Percentiles rank a stretch among this genome's conserved stretches.
Evolutionary conservation across 53 echinoderm and acorn worm species (phyloP).

Genomic region (Crossaster papposus): DNA sequence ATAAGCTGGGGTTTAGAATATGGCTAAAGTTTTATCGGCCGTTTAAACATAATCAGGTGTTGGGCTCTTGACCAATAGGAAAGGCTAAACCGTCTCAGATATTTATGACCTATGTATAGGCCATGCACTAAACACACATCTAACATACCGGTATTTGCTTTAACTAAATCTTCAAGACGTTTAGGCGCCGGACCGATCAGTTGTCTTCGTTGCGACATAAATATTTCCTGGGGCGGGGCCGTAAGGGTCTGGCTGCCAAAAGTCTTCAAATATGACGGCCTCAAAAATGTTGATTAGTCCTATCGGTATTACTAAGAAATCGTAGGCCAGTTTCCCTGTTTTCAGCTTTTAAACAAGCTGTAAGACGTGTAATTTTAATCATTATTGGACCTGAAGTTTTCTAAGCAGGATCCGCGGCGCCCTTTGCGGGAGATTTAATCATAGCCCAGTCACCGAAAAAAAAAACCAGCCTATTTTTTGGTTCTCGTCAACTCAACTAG

Average conservation of each 20-base stretch:
- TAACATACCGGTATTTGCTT: neutral
- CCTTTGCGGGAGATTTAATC: neutral
- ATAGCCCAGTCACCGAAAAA: neutral
- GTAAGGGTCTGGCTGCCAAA: constrained; percentile 1
- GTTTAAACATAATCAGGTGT: no score
- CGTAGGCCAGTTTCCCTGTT: neutral
- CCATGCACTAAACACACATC: no score
- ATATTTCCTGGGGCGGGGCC: constrained; percentile 18
- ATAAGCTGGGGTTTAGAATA: no score
- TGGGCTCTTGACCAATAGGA: no score
- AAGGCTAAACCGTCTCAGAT: no score
- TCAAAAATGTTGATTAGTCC: neutral
- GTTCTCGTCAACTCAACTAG: constrained; percentile 16
- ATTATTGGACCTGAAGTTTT: constrained; percentile 26
- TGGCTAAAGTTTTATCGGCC: no score
- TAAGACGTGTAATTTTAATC: neutral
- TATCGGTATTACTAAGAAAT: neutral
- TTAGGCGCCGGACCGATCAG: neutral
- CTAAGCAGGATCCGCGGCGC: constrained; percentile 20
- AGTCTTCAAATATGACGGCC: neutral
- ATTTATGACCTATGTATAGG: no score
- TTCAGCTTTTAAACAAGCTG: constrained; percentile 5
- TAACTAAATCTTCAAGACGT: neutral
- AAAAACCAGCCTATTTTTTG: constrained; percentile 19
- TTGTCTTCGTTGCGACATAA: neutral